Evolutionary conservation across 2,888 invertebrate species (phyloP).

Genomic region (Ephialtes manifestator): DNA sequence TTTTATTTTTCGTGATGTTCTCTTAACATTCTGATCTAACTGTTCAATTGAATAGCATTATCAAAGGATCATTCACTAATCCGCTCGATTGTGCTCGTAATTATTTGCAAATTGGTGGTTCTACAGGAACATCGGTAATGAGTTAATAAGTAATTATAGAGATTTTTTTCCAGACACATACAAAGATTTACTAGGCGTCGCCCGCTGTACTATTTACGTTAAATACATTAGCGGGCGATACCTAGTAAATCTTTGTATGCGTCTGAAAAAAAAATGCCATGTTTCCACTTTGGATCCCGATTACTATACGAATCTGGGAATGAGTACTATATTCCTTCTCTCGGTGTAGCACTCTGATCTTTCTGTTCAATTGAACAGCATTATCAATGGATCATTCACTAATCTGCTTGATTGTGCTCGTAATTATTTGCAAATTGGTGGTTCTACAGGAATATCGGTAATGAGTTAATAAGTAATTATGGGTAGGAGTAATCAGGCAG

Average conservation of each 20-base stretch:
- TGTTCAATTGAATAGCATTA: slow-evolving; percentile 36
- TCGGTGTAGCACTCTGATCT: no score
- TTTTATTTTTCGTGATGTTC: no score
- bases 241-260: no score
- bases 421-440: slow-evolving; percentile 44
- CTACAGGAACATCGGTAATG: slow-evolving; percentile 47
- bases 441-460: slow-evolving; percentile 46
- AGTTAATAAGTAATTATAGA: no score
- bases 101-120: slow-evolving; percentile 42
- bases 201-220: no score
- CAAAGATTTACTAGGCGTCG: no score
- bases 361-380: background rate
- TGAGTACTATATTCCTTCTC: no score
- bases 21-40: background rate
- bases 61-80: slow-evolving; percentile 35
- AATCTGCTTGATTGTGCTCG: slow-evolving; percentile 24
- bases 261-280: no score
- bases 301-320: no score
- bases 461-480: slow-evolving; percentile 58
- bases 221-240: no score
- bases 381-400: slow-evolving; percentile 34
- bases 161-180: no score
- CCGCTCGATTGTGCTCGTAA: slow-evolving; percentile 35
- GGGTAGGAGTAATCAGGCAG: slow-evolving; percentile 50
- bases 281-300: no score